Evolutionary conservation across 2,888 invertebrate species (phyloP).

Genomic region (Brachypalpus laphriformis): DNA sequence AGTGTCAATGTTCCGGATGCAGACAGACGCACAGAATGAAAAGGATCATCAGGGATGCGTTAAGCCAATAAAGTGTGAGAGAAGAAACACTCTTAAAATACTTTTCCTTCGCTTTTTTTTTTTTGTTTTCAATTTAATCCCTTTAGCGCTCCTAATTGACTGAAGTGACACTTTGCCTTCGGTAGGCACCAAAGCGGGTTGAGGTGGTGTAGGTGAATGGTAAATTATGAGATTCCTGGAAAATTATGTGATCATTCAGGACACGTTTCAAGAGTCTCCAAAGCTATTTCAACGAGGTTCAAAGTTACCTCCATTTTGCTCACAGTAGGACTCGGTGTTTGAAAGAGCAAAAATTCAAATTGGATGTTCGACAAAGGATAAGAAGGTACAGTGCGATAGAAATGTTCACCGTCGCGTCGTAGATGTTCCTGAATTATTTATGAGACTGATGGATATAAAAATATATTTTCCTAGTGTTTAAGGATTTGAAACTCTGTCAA

Average conservation of each 20-base stretch:
- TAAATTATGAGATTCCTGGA: constrained; percentile 62
- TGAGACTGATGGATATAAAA: constrained; percentile 67
- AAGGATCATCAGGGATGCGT: constrained; percentile 63
- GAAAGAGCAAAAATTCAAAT: constrained; percentile 43
- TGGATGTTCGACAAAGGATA: constrained; percentile 62
- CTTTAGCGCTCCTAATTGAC: constrained; percentile 64
- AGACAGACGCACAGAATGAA: constrained; percentile 30
- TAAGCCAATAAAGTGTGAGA: constrained; percentile 62
- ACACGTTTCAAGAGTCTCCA: constrained; percentile 64
- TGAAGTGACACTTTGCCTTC: constrained; percentile 63
- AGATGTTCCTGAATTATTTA: constrained; percentile 69
- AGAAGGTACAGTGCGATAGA: constrained; percentile 41
- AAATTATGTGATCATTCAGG: constrained; percentile 70
- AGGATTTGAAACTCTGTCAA: constrained; percentile 68
- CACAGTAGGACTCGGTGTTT: neutral
- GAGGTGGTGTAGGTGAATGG: neutral
- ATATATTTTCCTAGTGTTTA: constrained; percentile 65
- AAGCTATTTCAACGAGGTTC: constrained; percentile 33
- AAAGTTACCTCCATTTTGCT: neutral
- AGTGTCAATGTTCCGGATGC: constrained; percentile 63
- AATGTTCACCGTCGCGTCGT: constrained; percentile 52
- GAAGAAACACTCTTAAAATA: neutral
- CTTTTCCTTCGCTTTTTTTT: neutral
- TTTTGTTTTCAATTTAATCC: constrained; percentile 65
- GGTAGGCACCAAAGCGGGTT: constrained; percentile 3